These are phyloP conservation scores for Lycaon pictus DNA, from an alignment of 2,113 vertebrate genomes.

Conservation along the genomic window DNA sequence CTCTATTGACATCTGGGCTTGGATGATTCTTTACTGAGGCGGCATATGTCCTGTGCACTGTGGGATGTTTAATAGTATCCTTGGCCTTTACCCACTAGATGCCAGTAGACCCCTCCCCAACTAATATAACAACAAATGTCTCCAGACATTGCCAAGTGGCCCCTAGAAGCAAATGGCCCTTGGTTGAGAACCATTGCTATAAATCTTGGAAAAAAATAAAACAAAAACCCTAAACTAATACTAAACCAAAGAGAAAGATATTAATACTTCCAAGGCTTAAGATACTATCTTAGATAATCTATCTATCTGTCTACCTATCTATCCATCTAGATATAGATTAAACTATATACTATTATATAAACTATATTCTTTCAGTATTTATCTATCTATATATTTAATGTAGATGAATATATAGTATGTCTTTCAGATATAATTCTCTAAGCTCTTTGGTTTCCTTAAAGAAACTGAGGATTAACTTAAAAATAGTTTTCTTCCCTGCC, in stretches of 20 bases:
- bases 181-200: background rate
- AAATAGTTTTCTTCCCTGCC: background rate
- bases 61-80: background rate
- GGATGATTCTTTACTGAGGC: background rate
- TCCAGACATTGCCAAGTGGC: background rate
- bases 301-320: background rate
- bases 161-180: background rate
- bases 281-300: background rate
- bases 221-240: background rate
- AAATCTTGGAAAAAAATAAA: background rate
- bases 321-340: background rate
- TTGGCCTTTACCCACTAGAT: background rate
- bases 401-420: background rate
- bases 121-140: background rate
- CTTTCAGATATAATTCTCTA: background rate
- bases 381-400: background rate
- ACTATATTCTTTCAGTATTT: background rate
- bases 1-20: background rate
- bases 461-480: background rate
- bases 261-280: conserved; percentile 61
- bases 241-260: background rate
- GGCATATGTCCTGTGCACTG: rapidly evolving
- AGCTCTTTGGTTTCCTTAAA: background rate
- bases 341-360: background rate
- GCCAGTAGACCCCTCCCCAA: rapidly evolving